Base-by-base conservation (phyloP, 2,888 invertebrate species). In the Pandemis cinnamomeana region DNA sequence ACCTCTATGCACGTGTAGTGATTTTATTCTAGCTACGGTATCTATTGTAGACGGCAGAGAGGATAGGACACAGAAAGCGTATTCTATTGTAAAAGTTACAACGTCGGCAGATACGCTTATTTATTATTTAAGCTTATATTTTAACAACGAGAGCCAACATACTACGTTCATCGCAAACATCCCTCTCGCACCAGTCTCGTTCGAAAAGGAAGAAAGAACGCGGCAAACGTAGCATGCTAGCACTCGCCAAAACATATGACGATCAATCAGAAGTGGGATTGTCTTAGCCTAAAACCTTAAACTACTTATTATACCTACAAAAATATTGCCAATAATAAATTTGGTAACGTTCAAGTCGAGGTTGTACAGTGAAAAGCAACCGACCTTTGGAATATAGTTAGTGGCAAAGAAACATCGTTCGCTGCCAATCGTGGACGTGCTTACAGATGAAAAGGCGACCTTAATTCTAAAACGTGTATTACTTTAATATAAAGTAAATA, bases 401-500 rank as follows among this genome's bases (percentile, higher is more conserved):
- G 83, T 78, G 82, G 84, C 84, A 86, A 86, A 87, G 82, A 75
- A 77, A 85, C 80, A 81, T 78, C 72, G 80, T 87, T 89, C 87
- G 87, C 87, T 90, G 90, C 86, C 87, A 75, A 81, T 76, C 79
- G 81, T 90, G 90, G 91, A 91, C 90, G 90, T 90, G 87, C 86
- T 89, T 86, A 79, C 77, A 75, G 71, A 61, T 20, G 46, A 85
- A 86, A 90, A 89, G 91, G 88, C 90, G 79, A 85, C 75, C 89
- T 91, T 91, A 89, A 81, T 78, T 84, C 89, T 88, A 83, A 80
- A 51, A 51, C 51, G 81, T 81, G 82, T 79, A 81, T 86, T 84
- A 90, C 87, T 89, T 90, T 89, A 90, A 89, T 89, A 87, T 90
- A 90, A 91, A 91, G 88, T 89, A 91, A 89, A 80, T 71, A 64